Base-by-base conservation (phyloP, 1,140 invertebrate genomes). In the Tetragnatha versicolor region DNA sequence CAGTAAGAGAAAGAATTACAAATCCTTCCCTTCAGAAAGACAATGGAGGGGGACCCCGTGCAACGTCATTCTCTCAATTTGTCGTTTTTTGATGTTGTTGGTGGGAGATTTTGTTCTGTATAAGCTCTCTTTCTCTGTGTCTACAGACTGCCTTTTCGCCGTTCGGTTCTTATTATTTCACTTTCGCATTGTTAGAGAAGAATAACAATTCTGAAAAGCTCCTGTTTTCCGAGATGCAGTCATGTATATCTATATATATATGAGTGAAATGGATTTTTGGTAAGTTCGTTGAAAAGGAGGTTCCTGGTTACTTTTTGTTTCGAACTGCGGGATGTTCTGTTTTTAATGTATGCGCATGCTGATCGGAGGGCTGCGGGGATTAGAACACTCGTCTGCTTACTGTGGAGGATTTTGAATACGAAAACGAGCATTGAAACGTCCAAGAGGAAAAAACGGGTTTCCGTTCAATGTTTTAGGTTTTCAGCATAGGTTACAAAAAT, bases 131-230 rank as follows among this genome's bases (percentile, higher is more conserved):
- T 47, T 27, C 27, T 29, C 22, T 14, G 10, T 37, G 25, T 66
- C n/a, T n/a, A n/a, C n/a, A n/a, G n/a, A n/a, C n/a, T n/a, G 47
- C 63, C 39, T 66, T 66, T 58, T 58, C 20, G 25, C 22, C 42
- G 22, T 25, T 47, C 53, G 12, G 20, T 12, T 29, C 63, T 66
- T 66, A 66, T 66, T 66, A 66, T 49, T 66, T 29, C 42, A 66
- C 63, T 37, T 66, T 66, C 42, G 39, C 63, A 66, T 66, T 66
- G 63, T 66, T 66, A 66, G 42, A 66, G 63, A 22, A 31, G 27
- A 66, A 66, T 66, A 66, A 66, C 63, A 66, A 66, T 35, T 39
- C 17, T 25, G 39, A 29, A 39, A 37, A n/a, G 12, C 12, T 49
- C 37, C 27, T 31, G 5, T 17, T 25, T 42, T 22, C 25, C 0